Evolutionary conservation across 64 coral and sea anemone genomes (phyloP).

Genomic region (Dendronephthya gigantea): DNA sequence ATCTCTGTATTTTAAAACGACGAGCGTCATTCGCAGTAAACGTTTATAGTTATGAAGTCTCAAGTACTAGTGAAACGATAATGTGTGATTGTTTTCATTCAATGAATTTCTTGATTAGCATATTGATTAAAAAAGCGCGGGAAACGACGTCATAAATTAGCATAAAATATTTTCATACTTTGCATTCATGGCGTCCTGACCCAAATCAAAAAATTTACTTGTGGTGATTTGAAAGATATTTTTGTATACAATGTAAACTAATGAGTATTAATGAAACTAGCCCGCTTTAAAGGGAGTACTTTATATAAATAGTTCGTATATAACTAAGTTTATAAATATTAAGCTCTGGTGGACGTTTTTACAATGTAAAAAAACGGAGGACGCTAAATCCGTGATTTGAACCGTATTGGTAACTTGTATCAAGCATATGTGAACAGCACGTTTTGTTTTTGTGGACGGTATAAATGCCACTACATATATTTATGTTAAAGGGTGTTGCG

Average conservation of each 20-base stretch:
- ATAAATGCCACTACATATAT: background rate
- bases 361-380: background rate
- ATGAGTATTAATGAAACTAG: background rate
- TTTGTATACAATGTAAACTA: background rate
- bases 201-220: background rate
- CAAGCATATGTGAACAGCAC: background rate
- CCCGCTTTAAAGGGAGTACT: background rate
- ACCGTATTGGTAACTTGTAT: background rate
- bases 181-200: background rate
- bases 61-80: too few species aligned
- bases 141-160: slow-evolving; percentile 22
- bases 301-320: background rate
- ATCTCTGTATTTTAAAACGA: background rate
- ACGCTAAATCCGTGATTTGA: background rate
- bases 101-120: background rate
- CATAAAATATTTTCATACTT: background rate
- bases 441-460: background rate
- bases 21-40: background rate
- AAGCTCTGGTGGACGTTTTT: background rate
- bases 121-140: slow-evolving; percentile 17
- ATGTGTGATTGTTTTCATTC: background rate
- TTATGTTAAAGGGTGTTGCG: background rate
- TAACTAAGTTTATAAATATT: background rate
- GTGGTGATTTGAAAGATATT: background rate
- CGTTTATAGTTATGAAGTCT: too few species aligned